A percentile compares a stretch with the other conserved stretches of the same genome.
Conservation (phyloP, 2,797 vertebrate species). For the Cirrhinus mrigala region DNA sequence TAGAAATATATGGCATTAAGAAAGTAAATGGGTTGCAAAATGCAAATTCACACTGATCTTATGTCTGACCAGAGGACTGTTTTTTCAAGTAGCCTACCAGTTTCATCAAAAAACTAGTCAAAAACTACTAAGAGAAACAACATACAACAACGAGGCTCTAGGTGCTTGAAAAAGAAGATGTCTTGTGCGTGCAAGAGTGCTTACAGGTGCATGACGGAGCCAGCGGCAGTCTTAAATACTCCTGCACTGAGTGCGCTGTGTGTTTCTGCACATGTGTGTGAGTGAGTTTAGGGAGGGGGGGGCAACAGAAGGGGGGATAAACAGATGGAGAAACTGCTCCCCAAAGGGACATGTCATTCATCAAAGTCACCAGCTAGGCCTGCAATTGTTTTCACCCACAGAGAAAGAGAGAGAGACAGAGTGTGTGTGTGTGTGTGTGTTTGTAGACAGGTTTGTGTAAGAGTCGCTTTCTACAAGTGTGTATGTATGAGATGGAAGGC, state of each 20-base stretch:
- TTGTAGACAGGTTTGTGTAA: conserved; percentile 36
- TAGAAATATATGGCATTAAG: background rate
- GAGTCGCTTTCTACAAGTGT: conserved; percentile 49
- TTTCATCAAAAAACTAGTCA: background rate
- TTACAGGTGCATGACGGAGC: conserved; percentile 51
- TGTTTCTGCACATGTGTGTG: conserved; percentile 47
- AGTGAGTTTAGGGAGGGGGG: conserved; percentile 36
- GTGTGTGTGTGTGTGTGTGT: conserved; percentile 3
- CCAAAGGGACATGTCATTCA: conserved; percentile 84
- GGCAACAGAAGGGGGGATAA: conserved; percentile 65
- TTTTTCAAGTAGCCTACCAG: background rate
- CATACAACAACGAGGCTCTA: background rate
- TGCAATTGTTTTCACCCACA: conserved; percentile 73
- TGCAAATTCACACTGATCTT: background rate
- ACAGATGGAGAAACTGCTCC: conserved; percentile 82
- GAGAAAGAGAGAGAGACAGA: conserved; percentile 34
- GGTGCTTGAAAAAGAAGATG: conserved; percentile 30
- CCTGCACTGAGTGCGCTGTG: conserved; percentile 30
- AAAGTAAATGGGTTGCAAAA: background rate
- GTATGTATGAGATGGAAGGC: conserved; percentile 30
- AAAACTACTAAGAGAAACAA: background rate
- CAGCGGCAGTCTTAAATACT: conserved; percentile 56
- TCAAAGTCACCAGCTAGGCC: conserved; percentile 82
- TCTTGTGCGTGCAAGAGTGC: conserved; percentile 41
- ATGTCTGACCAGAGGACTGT: background rate